A percentile compares a stretch with the other conserved stretches of the same genome.
Conservation (phyloP, 2,113 vertebrate genomes). For the Genyomyrus donnyi region DNA sequence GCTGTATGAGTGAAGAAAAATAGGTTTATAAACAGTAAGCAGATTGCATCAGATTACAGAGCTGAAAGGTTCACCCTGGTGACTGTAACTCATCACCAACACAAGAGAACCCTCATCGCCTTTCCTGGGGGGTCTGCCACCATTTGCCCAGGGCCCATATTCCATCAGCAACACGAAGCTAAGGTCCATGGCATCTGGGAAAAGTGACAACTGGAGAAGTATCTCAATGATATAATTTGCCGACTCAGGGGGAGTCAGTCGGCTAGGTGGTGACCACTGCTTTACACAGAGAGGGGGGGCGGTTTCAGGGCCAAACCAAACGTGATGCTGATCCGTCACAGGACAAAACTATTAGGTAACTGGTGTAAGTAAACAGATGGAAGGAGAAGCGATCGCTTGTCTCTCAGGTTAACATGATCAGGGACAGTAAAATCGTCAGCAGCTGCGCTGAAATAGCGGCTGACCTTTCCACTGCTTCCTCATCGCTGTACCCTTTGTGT, state of each 20-base stretch:
- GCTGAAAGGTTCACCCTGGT: neutral
- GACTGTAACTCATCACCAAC: neutral
- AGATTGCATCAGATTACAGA: neutral
- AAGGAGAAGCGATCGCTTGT: neutral
- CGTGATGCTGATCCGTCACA: neutral
- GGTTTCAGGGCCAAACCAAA: neutral
- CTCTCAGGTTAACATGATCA: neutral
- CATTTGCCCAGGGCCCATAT: neutral
- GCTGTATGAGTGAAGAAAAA: neutral
- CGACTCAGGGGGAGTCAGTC: neutral
- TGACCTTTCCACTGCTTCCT: conserved; percentile 9
- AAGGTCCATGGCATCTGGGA: neutral
- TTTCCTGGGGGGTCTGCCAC: neutral
- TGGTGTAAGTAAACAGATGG: neutral
- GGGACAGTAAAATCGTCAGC: neutral
- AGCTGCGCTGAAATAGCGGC: neutral
- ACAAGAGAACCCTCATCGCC: neutral
- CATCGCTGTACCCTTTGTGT: neutral
- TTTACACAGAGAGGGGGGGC: neutral
- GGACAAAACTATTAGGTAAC: neutral
- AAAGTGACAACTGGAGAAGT: neutral
- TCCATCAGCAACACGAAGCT: neutral
- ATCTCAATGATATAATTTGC: neutral
- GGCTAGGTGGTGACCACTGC: neutral
- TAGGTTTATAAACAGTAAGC: neutral